Conservation (phyloP, 2,113 vertebrate species). For the Pelusios castaneus region DNA sequence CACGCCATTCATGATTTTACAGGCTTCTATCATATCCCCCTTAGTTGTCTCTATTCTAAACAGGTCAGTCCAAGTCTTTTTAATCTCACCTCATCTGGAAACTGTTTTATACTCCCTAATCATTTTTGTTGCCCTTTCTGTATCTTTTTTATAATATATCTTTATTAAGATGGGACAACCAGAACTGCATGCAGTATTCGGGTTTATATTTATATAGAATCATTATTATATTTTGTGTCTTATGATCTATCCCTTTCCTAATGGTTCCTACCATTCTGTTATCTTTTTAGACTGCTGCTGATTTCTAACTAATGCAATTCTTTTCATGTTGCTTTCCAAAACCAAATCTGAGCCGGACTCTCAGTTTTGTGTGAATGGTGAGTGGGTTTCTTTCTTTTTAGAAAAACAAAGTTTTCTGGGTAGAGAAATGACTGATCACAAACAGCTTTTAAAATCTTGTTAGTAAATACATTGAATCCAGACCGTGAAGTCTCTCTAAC, state of each 20-base stretch:
- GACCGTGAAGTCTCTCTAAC: conserved; percentile 54
- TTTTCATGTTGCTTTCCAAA: conserved; percentile 23
- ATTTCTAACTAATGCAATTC: conserved; percentile 31
- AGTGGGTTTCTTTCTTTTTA: conserved; percentile 20
- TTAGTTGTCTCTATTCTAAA: background rate
- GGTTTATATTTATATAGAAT: background rate
- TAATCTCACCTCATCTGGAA: background rate
- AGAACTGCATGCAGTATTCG: background rate
- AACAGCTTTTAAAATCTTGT: conserved; percentile 65
- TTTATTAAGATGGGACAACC: background rate
- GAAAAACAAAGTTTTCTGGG: conserved; percentile 53
- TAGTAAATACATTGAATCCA: conserved; percentile 68
- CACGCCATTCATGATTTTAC: background rate
- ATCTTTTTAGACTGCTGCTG: background rate
- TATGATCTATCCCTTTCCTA: background rate
- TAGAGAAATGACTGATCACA: conserved; percentile 54
- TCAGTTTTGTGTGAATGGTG: conserved; percentile 44
- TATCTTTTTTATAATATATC: background rate
- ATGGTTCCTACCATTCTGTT: background rate
- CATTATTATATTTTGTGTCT: background rate
- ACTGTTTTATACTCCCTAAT: background rate
- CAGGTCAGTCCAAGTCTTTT: background rate
- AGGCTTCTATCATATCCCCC: background rate
- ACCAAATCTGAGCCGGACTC: conserved; percentile 47
- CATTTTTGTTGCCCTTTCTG: background rate